Percentiles rank a stretch among this genome's conserved stretches.
Conservation (phyloP, 2,888 invertebrate genomes). For the Lasioglossum leucozonium region DNA sequence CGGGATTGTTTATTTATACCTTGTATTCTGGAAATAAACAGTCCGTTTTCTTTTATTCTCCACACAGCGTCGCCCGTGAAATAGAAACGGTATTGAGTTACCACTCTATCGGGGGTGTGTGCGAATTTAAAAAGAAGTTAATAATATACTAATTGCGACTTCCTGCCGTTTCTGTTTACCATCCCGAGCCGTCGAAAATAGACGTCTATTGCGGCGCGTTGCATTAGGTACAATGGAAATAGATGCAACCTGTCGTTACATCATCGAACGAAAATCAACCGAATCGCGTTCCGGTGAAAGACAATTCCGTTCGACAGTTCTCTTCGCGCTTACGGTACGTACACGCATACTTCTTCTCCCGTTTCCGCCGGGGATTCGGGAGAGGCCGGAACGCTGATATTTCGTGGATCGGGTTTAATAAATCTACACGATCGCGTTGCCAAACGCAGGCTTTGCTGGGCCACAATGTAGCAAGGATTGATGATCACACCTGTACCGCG, state of each 20-base stretch:
- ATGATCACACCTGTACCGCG: slow-evolving; percentile 59
- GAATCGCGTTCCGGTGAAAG: slow-evolving; percentile 37
- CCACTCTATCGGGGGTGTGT: neutral
- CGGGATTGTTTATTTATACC: neutral
- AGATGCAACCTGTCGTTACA: slow-evolving; percentile 56
- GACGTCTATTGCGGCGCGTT: slow-evolving; percentile 31
- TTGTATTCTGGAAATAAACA: neutral
- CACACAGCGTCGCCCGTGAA: neutral
- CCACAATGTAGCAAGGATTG: slow-evolving; percentile 61
- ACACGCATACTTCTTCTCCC: no score
- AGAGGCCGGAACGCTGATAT: neutral
- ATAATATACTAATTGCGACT: slow-evolving; percentile 45
- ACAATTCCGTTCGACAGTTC: neutral
- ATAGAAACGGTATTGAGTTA: slow-evolving; percentile 5
- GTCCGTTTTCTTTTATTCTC: slow-evolving; percentile 1
- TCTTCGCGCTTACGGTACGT: no score
- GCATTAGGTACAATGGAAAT: slow-evolving; percentile 57
- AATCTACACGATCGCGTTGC: slow-evolving; percentile 46
- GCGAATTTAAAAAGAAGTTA: slow-evolving; percentile 27
- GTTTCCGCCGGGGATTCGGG: neutral
- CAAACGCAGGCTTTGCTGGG: slow-evolving; percentile 50
- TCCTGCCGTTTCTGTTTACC: slow-evolving; percentile 54
- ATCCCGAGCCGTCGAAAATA: slow-evolving; percentile 45
- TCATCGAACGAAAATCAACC: slow-evolving; percentile 43
- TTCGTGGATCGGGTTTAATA: slow-evolving; percentile 45